Percentiles rank a stretch among this genome's conserved stretches.
phyloP scores from a whole-genome alignment of 2,888 invertebrate species.

The Drosophila buzzatii region DNA sequence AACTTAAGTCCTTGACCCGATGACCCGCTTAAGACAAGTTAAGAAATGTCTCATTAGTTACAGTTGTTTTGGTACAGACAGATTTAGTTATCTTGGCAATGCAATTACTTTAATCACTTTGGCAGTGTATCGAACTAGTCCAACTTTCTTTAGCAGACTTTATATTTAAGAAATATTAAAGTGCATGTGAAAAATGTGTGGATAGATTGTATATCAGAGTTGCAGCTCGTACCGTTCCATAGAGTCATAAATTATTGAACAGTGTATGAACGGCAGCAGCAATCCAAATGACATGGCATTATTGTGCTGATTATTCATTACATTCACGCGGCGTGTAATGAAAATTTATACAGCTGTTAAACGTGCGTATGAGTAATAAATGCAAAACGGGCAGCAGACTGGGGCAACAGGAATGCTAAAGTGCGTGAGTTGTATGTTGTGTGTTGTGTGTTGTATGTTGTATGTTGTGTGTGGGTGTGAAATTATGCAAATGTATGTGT shows the following conservation, averaged over 20 bases:
- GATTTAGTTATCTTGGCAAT: slow-evolving; percentile 16
- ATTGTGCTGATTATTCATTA: slow-evolving; percentile 75
- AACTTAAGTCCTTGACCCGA: not conserved
- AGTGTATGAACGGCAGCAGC: slow-evolving; percentile 14
- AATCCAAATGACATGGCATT: slow-evolving; percentile 41
- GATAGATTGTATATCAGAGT: slow-evolving; percentile 16
- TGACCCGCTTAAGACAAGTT: not conserved
- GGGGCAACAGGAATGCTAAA: slow-evolving; percentile 11
- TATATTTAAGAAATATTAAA: slow-evolving; percentile 4
- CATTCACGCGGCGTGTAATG: slow-evolving; percentile 64
- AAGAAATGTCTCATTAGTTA: slow-evolving; percentile 19
- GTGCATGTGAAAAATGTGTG: slow-evolving; percentile 11
- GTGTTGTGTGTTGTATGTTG: not conserved
- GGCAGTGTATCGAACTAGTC: slow-evolving; percentile 34
- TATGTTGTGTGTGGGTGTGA: slow-evolving; percentile 16
- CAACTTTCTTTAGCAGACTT: slow-evolving; percentile 12
- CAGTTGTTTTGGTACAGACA: not conserved
- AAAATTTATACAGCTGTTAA: slow-evolving; percentile 76
- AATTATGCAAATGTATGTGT: slow-evolving; percentile 75
- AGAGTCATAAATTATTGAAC: slow-evolving; percentile 35
- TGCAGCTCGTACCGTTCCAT: slow-evolving; percentile 1
- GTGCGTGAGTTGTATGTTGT: slow-evolving; percentile 9
- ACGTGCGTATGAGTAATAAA: slow-evolving; percentile 78
- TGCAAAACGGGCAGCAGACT: slow-evolving; percentile 47
- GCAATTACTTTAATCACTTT: slow-evolving; percentile 56